Conservation (phyloP, 2,888 invertebrate species). For the Drosophila sordidula region DNA sequence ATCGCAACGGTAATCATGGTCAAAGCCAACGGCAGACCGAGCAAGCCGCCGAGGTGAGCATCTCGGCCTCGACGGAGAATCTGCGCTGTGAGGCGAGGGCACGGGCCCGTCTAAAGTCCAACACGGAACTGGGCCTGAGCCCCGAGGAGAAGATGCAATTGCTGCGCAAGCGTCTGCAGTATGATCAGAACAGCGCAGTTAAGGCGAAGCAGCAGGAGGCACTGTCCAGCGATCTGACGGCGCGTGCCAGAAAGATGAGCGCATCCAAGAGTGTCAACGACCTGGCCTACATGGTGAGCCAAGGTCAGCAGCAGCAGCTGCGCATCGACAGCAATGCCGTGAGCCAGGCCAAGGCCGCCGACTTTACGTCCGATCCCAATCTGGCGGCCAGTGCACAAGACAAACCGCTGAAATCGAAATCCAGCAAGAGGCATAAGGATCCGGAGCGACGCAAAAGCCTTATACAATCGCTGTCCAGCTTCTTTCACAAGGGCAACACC, state of each 20-base stretch:
- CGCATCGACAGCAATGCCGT: conserved; percentile 53
- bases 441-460: conserved; percentile 92
- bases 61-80: conserved; percentile 86
- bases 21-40: conserved; percentile 12
- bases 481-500: conserved; percentile 89
- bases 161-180: conserved; percentile 85
- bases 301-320: conserved; percentile 55
- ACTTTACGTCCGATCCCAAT: conserved; percentile 87
- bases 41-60: conserved; percentile 27
- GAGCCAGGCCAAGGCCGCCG: conserved; percentile 66
- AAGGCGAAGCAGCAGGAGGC: conserved; percentile 49
- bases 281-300: conserved; percentile 76
- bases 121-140: conserved; percentile 90
- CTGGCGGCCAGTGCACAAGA: conserved; percentile 71
- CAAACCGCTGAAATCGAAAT: conserved; percentile 59
- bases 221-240: conserved; percentile 47
- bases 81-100: conserved; percentile 88
- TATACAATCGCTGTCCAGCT: conserved; percentile 93
- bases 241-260: conserved; percentile 83
- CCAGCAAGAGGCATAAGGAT: conserved; percentile 86
- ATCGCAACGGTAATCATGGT: conserved; percentile 25
- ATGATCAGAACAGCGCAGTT: conserved; percentile 58
- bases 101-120: conserved; percentile 89
- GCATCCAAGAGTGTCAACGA: conserved; percentile 85
- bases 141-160: conserved; percentile 88